These are phyloP conservation scores for Gymnarchus niloticus DNA, from an alignment of 2,113 vertebrate genomes.

Conservation along the genomic window DNA sequence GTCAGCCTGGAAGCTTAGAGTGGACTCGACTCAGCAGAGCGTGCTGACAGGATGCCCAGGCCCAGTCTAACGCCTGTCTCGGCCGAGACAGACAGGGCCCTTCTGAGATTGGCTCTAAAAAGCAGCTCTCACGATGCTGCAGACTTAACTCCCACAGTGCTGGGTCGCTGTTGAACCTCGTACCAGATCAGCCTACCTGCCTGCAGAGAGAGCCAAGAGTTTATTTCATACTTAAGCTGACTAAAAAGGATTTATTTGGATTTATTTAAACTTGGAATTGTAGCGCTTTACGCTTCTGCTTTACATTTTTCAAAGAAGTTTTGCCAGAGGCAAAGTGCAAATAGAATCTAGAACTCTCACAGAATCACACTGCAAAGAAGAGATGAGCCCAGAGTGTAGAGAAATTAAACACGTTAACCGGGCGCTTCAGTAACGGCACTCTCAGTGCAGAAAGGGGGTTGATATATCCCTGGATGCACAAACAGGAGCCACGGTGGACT, in stretches of 20 bases:
- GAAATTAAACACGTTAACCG: neutral
- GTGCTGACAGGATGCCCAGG: neutral
- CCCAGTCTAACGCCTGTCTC: neutral
- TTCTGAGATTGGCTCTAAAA: neutral
- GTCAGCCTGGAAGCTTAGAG: neutral
- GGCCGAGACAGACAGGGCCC: neutral
- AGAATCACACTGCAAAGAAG: neutral
- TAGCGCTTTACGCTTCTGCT: neutral
- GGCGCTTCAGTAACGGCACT: neutral
- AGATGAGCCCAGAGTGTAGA: neutral
- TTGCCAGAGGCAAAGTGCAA: neutral
- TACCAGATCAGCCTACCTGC: neutral
- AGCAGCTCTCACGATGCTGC: neutral
- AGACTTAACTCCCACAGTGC: neutral
- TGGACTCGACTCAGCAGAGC: neutral
- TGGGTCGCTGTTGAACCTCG: neutral
- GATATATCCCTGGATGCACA: neutral
- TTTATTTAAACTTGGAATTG: neutral
- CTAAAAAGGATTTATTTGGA: neutral
- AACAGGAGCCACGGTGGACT: too few species aligned
- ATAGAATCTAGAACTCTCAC: neutral
- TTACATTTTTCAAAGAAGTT: neutral
- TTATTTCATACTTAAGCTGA: neutral
- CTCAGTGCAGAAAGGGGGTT: neutral
- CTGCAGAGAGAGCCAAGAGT: neutral